These are phyloP conservation scores for Rallus limicola DNA, from an alignment of 2,113 vertebrate genomes.

Conservation along the genomic window DNA sequence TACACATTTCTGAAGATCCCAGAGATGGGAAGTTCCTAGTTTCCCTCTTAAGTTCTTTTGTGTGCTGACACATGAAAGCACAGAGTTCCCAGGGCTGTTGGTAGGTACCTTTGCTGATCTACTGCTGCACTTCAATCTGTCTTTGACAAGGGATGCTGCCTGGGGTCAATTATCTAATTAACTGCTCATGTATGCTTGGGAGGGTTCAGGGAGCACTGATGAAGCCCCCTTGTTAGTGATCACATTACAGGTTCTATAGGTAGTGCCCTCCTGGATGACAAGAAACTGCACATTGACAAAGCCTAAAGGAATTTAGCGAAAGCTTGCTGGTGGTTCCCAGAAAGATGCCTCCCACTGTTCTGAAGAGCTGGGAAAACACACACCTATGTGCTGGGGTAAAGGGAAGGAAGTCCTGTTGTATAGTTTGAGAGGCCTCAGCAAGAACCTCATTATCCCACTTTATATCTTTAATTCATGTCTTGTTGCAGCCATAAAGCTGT, in stretches of 20 bases:
- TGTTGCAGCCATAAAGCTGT: background rate
- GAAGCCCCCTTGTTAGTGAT: background rate
- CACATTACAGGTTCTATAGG: background rate
- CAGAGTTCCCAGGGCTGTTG: background rate
- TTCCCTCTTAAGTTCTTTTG: background rate
- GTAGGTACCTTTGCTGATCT: background rate
- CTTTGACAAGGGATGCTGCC: background rate
- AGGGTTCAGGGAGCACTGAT: background rate
- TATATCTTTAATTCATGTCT: background rate
- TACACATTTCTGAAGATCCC: accelerated
- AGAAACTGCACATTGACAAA: background rate
- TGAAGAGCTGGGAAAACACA: background rate
- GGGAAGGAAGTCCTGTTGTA: background rate
- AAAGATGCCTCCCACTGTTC: background rate
- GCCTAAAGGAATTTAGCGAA: background rate
- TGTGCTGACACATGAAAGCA: background rate
- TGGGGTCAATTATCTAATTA: background rate
- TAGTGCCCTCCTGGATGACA: background rate
- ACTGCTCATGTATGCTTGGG: background rate
- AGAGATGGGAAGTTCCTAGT: background rate
- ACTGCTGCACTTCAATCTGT: background rate
- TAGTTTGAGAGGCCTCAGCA: background rate
- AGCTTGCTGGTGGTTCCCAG: background rate
- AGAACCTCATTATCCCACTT: background rate
- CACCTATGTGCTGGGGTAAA: background rate